phyloP scores from a whole-genome alignment of 1,140 invertebrate genomes.

The Pteromalus puparum region DNA sequence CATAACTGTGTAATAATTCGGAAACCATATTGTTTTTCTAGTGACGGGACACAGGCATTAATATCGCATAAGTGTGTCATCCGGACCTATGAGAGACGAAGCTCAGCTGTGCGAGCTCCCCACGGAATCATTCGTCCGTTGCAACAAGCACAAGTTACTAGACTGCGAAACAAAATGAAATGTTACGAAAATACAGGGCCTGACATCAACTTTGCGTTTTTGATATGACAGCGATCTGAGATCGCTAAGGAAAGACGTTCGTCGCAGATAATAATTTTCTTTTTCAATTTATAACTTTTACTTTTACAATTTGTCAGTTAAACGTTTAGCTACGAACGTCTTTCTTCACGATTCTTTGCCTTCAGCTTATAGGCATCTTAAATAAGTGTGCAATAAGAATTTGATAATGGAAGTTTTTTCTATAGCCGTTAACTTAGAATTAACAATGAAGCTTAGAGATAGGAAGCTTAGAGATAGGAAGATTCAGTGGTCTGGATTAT shows the following conservation, averaged over 20 bases:
- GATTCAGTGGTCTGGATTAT: slow-evolving; percentile 45
- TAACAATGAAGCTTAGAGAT: slow-evolving; percentile 26
- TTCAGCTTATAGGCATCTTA: slow-evolving; percentile 37
- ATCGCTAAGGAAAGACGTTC: neutral
- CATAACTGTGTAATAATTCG: slow-evolving; percentile 62
- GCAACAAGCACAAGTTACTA: slow-evolving; percentile 71
- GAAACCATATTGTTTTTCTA: slow-evolving; percentile 70
- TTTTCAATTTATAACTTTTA: neutral
- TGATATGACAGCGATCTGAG: neutral
- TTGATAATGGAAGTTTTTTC: slow-evolving; percentile 48
- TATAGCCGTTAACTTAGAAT: slow-evolving; percentile 21
- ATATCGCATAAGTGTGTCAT: slow-evolving; percentile 62
- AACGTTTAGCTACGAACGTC: neutral
- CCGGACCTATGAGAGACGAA: slow-evolving; percentile 61
- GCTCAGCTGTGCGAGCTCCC: slow-evolving; percentile 54
- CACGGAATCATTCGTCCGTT: slow-evolving; percentile 64
- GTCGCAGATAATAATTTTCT: neutral
- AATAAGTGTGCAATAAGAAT: slow-evolving; percentile 65
- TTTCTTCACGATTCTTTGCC: slow-evolving; percentile 16
- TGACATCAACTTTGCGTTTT: neutral
- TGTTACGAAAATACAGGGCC: neutral
- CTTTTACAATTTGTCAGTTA: neutral
- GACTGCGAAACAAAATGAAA: slow-evolving; percentile 59
- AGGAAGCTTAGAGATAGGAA: slow-evolving; percentile 28
- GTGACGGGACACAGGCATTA: slow-evolving; percentile 68